Evolutionary conservation across 2,113 vertebrate species (phyloP).

Genomic region (Solenodon paradoxus): DNA sequence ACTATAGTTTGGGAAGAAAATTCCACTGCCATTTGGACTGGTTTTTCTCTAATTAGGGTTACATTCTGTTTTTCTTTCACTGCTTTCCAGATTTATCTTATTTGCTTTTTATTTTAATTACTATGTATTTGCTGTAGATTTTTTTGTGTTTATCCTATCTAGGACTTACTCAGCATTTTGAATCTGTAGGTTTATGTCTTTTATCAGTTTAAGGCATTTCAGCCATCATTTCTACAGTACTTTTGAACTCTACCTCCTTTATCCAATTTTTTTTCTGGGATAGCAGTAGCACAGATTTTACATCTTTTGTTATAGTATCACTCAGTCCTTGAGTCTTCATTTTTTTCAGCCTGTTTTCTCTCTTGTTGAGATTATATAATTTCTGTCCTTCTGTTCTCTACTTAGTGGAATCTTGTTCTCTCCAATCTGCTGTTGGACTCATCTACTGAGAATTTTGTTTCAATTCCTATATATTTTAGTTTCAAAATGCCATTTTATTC

Average conservation of each 20-base stretch:
- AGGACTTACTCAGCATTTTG: neutral
- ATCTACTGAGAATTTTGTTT: neutral
- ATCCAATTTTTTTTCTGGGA: neutral
- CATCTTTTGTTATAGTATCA: neutral
- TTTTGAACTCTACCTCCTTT: neutral
- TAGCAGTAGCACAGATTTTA: neutral
- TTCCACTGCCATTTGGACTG: neutral
- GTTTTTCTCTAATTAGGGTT: neutral
- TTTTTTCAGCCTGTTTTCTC: neutral
- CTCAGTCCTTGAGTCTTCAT: neutral
- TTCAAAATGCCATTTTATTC: neutral
- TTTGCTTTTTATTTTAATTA: neutral
- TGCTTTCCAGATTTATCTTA: neutral
- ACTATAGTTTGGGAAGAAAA: neutral
- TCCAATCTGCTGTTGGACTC: neutral
- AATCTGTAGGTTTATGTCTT: neutral
- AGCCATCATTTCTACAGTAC: neutral
- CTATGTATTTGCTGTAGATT: neutral
- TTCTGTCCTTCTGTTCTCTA: neutral
- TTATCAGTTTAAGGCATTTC: neutral
- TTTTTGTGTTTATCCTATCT: neutral
- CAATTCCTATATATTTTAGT: neutral
- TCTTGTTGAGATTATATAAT: neutral
- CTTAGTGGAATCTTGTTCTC: neutral
- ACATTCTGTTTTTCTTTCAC: neutral